These are phyloP conservation scores for Sebastes vulpes DNA, from an alignment of 2,797 vertebrate species.

Conservation along the genomic window DNA sequence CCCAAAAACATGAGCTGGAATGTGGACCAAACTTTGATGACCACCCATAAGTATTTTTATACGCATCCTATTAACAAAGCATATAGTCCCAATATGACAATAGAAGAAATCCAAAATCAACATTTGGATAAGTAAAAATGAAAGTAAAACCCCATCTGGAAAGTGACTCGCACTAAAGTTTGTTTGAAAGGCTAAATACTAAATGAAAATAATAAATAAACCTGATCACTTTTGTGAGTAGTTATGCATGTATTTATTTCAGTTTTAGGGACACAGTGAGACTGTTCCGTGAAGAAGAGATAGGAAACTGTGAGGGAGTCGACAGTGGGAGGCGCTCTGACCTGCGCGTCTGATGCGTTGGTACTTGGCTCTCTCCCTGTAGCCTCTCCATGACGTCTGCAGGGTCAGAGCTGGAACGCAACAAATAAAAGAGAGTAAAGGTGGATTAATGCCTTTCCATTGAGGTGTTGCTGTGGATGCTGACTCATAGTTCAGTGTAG, in stretches of 20 bases:
- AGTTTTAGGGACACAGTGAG: background rate
- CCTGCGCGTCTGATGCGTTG: slow-evolving; percentile 91
- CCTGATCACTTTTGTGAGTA: background rate
- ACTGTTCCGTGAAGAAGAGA: background rate
- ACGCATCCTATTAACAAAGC: background rate
- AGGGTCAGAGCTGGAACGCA: slow-evolving; percentile 88
- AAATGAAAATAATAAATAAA: background rate
- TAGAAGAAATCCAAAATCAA: background rate
- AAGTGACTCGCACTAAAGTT: background rate
- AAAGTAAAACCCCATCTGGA: background rate
- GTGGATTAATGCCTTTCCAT: background rate
- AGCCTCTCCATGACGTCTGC: slow-evolving; percentile 95
- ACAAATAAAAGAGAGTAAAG: slow-evolving; percentile 23
- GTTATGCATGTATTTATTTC: background rate
- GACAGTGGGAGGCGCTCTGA: slow-evolving; percentile 53
- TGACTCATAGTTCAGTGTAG: background rate
- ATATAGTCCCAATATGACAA: background rate
- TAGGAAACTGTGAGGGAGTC: background rate
- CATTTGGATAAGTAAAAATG: background rate
- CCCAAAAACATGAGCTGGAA: background rate
- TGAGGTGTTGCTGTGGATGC: background rate
- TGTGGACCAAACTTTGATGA: background rate
- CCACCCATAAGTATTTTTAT: background rate
- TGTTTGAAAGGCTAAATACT: background rate
- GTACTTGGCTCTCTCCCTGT: slow-evolving; percentile 93